Percentiles rank a stretch among this genome's conserved stretches.
Conservation (phyloP, 2,797 vertebrate genomes). For the Karalla daura region DNA sequence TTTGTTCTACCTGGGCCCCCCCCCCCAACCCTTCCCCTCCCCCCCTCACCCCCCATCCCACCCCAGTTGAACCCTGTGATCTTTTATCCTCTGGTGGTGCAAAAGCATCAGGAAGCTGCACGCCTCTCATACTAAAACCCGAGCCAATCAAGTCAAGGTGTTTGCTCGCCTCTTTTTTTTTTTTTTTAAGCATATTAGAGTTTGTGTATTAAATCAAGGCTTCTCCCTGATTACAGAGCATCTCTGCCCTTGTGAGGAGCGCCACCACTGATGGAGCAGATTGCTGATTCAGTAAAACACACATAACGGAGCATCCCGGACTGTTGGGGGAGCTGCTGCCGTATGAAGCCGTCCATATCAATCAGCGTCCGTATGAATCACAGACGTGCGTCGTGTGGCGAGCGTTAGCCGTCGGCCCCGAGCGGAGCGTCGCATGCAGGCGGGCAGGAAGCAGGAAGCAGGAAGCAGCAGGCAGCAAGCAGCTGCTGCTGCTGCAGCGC, state of each 20-base stretch:
- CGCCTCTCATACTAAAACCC: slow-evolving; percentile 35
- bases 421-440: slow-evolving; percentile 45
- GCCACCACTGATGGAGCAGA: slow-evolving; percentile 12
- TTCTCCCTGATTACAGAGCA: slow-evolving; percentile 15
- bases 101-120: slow-evolving; percentile 23
- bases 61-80: slow-evolving; percentile 46
- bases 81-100: slow-evolving; percentile 21
- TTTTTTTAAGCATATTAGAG: slow-evolving; percentile 14
- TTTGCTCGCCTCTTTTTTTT: slow-evolving; percentile 20
- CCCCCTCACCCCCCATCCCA: no score
- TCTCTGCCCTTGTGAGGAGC: slow-evolving; percentile 22
- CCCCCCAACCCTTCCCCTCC: no score
- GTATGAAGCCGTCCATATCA: slow-evolving; percentile 24
- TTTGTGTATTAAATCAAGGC: slow-evolving; percentile 22
- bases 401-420: slow-evolving; percentile 35
- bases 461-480: slow-evolving; percentile 70
- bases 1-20: slow-evolving; percentile 55
- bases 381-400: slow-evolving; percentile 24
- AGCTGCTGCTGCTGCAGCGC: slow-evolving; percentile 62
- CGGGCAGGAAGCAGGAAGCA: slow-evolving; percentile 70
- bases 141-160: slow-evolving; percentile 12
- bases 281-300: slow-evolving; percentile 58
- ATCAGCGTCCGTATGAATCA: slow-evolving; percentile 24
- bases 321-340: slow-evolving; percentile 28
- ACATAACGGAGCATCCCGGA: slow-evolving; percentile 27